These are phyloP conservation scores for Sebastes steindachneri DNA, from an alignment of 2,797 vertebrate genomes.

Conservation along the genomic window DNA sequence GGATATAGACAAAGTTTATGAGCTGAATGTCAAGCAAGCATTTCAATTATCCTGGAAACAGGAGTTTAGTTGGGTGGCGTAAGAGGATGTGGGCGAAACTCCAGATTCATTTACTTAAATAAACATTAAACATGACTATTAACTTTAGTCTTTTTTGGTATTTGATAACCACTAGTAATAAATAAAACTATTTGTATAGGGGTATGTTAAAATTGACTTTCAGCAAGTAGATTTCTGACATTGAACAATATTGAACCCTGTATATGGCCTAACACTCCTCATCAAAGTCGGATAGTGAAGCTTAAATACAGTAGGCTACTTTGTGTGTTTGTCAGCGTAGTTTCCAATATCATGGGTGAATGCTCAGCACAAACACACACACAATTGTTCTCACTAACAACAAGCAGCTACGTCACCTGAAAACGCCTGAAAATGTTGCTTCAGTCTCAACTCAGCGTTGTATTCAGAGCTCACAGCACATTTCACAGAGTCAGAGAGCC, in stretches of 20 bases:
- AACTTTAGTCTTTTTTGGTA: neutral
- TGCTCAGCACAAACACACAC: conserved; percentile 10
- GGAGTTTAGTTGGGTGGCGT: too few relatives aligned
- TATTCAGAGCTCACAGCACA: conserved; percentile 60
- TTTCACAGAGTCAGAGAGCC: conserved; percentile 89
- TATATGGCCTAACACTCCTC: neutral
- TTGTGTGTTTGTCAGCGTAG: neutral
- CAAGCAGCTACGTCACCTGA: conserved; percentile 28
- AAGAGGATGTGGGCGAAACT: too few relatives aligned
- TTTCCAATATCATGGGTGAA: conserved; percentile 11
- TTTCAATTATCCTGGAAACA: neutral
- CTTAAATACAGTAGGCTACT: conserved; percentile 1
- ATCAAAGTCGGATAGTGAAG: neutral
- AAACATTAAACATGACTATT: neutral
- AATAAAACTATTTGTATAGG: neutral
- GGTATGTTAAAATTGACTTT: neutral
- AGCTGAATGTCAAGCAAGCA: neutral
- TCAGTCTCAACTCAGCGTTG: conserved; percentile 34
- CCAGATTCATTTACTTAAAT: neutral
- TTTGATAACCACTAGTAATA: neutral
- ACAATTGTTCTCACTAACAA: conserved; percentile 20
- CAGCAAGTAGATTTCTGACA: neutral
- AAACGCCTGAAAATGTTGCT: conserved; percentile 37
- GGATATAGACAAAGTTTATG: neutral
- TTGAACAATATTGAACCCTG: neutral